phyloP scores from a whole-genome alignment of 2,888 invertebrate genomes.

The Perdita meconis region DNA sequence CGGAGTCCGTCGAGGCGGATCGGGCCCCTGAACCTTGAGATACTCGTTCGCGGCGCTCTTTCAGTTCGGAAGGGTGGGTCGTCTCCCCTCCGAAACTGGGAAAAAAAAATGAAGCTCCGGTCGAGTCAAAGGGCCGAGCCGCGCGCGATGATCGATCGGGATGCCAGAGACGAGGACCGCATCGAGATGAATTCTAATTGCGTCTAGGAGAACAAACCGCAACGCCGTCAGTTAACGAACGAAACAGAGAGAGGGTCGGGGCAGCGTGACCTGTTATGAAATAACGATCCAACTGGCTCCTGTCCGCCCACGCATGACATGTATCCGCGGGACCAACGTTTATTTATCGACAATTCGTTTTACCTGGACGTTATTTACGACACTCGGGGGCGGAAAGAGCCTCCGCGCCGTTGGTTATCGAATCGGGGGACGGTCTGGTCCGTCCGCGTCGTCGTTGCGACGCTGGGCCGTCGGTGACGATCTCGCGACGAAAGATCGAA shows the following conservation, averaged over 20 bases:
- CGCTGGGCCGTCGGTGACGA: neutral
- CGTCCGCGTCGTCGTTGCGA: neutral
- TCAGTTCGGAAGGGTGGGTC: too few species aligned
- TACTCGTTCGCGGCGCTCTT: neutral
- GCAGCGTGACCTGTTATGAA: slow-evolving; percentile 64
- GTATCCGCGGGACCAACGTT: slow-evolving; percentile 69
- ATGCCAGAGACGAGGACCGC: neutral
- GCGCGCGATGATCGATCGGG: neutral
- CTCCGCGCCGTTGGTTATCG: slow-evolving; percentile 54
- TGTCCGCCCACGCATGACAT: slow-evolving; percentile 66
- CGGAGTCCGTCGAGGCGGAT: neutral
- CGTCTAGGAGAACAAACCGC: slow-evolving; percentile 42
- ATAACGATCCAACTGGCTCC: slow-evolving; percentile 67
- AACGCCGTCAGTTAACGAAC: slow-evolving; percentile 41
- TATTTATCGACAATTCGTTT: slow-evolving; percentile 76
- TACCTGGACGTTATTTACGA: slow-evolving; percentile 63
- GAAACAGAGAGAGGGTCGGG: slow-evolving; percentile 29
- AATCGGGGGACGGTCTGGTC: neutral
- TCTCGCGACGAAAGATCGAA: neutral
- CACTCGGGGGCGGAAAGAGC: slow-evolving; percentile 56
- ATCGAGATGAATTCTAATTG: slow-evolving; percentile 36
- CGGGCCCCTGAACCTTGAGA: neutral
- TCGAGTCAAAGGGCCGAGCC: neutral
- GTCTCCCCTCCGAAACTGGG: too few species aligned
- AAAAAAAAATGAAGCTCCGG: too few species aligned